Evolutionary conservation across 2,888 invertebrate genomes (phyloP).

Genomic region (Calameuta filiformis): DNA sequence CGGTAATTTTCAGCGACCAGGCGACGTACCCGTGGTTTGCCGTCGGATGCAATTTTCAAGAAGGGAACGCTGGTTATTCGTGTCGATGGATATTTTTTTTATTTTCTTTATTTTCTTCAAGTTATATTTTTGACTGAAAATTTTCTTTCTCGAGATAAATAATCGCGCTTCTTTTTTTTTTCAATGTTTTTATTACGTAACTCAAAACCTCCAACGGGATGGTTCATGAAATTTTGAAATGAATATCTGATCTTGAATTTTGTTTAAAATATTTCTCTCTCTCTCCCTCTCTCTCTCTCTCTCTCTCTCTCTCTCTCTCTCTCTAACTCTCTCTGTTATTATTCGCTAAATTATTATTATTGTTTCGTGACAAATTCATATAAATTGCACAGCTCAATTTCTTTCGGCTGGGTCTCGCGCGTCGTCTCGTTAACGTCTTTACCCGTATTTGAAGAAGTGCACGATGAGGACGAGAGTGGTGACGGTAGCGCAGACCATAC

Average conservation of each 20-base stretch:
- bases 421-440: neutral
- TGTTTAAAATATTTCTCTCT: neutral
- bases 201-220: too few species aligned
- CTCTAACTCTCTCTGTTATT: neutral
- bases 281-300: too few species aligned
- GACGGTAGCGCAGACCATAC: constrained; percentile 33
- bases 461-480: constrained; percentile 31
- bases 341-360: neutral
- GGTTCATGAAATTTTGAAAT: neutral
- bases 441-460: constrained; percentile 35
- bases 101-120: neutral
- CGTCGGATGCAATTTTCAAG: neutral
- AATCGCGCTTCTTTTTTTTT: neutral
- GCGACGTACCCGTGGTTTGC: neutral
- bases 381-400: neutral
- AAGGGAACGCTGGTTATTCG: neutral
- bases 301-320: too few species aligned
- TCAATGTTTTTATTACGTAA: neutral
- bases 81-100: neutral
- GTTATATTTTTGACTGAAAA: neutral
- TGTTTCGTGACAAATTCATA: neutral
- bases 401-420: neutral
- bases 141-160: neutral
- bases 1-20: neutral
- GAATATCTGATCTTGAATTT: neutral